Percentiles rank a stretch among this genome's conserved stretches.
phyloP scores from a whole-genome alignment of 2,797 vertebrate species.

The Nothura maculosa region DNA sequence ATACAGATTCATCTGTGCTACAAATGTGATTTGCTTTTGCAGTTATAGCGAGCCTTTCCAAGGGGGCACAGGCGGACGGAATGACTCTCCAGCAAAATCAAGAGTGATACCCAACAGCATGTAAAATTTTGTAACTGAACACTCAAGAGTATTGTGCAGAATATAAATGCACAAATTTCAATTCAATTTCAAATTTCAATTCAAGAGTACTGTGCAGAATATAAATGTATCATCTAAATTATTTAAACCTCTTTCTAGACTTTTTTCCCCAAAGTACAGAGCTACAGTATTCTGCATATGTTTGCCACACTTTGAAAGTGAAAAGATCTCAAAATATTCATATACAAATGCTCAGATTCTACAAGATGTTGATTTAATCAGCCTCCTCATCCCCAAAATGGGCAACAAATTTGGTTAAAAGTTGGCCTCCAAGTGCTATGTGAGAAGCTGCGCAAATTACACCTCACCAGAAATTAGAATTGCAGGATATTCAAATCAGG shows the following conservation, averaged over 20 bases:
- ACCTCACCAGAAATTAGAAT: constrained; percentile 30
- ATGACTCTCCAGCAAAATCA: background rate
- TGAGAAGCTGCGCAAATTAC: constrained; percentile 52
- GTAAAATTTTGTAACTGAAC: background rate
- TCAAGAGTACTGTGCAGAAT: background rate
- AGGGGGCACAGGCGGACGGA: background rate
- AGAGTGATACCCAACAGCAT: background rate
- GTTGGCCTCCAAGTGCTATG: constrained; percentile 42
- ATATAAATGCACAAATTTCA: too few species aligned
- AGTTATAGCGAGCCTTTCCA: background rate
- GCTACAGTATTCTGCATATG: background rate
- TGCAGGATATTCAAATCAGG: constrained; percentile 36
- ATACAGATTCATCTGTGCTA: background rate
- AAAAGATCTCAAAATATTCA: constrained; percentile 38
- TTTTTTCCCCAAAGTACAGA: constrained; percentile 12
- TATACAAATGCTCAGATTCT: background rate
- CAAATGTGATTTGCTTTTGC: background rate
- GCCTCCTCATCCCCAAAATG: constrained; percentile 1
- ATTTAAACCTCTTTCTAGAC: background rate
- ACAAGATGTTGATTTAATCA: constrained; percentile 16
- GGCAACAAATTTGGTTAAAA: constrained; percentile 31
- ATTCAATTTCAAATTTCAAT: constrained; percentile 3
- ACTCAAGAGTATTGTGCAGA: background rate
- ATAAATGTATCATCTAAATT: background rate
- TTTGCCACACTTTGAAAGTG: constrained; percentile 8